Evolutionary conservation across 2,888 invertebrate genomes (phyloP).

Genomic region (Drosophila lacicola): DNA sequence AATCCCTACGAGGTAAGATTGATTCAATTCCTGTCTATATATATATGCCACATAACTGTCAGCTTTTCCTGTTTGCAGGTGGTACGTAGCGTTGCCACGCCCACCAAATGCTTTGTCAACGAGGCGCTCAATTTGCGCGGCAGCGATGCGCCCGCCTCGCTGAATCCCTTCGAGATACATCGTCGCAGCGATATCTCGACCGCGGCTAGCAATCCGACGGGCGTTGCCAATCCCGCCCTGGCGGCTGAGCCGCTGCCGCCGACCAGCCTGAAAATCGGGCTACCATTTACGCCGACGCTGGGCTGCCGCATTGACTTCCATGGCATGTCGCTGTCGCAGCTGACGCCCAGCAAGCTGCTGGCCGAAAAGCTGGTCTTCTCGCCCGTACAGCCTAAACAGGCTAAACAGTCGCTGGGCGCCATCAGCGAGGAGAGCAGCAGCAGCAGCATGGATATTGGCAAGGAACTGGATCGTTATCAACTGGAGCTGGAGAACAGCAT

Average conservation of each 20-base stretch:
- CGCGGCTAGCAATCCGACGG: constrained; percentile 46
- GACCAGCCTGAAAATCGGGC: constrained; percentile 75
- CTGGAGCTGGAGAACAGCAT: constrained; percentile 85
- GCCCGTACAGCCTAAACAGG: constrained; percentile 64
- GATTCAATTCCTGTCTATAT: not conserved
- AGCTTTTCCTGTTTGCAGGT: constrained; percentile 61
- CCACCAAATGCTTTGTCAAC: constrained; percentile 81
- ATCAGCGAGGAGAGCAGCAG: constrained; percentile 82
- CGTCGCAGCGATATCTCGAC: constrained; percentile 63
- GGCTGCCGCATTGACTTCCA: constrained; percentile 84
- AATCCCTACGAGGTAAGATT: constrained; percentile 84
- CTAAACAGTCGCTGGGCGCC: constrained; percentile 76
- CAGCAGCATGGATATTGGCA: constrained; percentile 83
- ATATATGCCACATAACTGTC: not conserved
- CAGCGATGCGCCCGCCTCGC: constrained; percentile 73
- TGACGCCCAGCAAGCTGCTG: constrained; percentile 83
- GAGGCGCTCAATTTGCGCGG: constrained; percentile 82
- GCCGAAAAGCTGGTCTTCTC: constrained; percentile 84
- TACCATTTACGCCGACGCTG: constrained; percentile 84
- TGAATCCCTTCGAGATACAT: constrained; percentile 84
- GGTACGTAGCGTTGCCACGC: constrained; percentile 42
- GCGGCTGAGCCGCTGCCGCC: constrained; percentile 63
- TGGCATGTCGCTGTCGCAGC: constrained; percentile 72
- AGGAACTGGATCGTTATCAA: constrained; percentile 84
- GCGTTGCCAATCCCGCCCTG: constrained; percentile 63